Base-by-base conservation (phyloP, 2,797 vertebrate genomes). In the Fringilla coelebs region DNA sequence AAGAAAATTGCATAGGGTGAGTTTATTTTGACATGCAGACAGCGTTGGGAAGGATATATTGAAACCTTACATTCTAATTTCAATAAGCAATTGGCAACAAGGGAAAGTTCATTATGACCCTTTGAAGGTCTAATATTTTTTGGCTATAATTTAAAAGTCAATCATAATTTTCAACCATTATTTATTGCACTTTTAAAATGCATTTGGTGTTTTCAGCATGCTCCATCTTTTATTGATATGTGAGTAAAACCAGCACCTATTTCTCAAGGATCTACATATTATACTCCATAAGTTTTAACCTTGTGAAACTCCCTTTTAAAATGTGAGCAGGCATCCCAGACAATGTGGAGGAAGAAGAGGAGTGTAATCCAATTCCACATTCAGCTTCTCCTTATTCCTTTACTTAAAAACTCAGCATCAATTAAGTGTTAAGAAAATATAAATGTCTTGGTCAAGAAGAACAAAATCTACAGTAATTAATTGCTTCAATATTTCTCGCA, bases 391-490 rank as follows among this genome's bases (percentile, higher is more conserved):
- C 40, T 48, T 91, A 51, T 58, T 75, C 49, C 34, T 32, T 68
- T 78, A 70, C 46, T 68, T 89, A 38, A 93, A 65, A 91, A 62
- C 6, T 75, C 49, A 60, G 17, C 51, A 71, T 90, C 91, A 86
- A 66, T 92, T 92, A 93, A 87, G 13, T 67, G 32, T 79, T 92
- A 65, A 67, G 76, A 93, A 90, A 91, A 97, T 89, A 85, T 75
- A 92, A 83, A 82, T 82, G 38, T 72, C 87, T 88, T 66, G 76
- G 55, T 81, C 76, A 81, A 93, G 68, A 85, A 49, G 61, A 93
- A 76, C 38, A 85, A 92, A 93, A 93, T 86, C 87, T 93, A 84
- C 85, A 88, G 17, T 86, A 95, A 94, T 94, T 95, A 95, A 94
- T 92, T 92, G 29, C 76, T 92, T 91, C 72, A 71, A 19, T 83